Conservation (phyloP, 1,140 invertebrate species). For the Drosophila albomicans region DNA sequence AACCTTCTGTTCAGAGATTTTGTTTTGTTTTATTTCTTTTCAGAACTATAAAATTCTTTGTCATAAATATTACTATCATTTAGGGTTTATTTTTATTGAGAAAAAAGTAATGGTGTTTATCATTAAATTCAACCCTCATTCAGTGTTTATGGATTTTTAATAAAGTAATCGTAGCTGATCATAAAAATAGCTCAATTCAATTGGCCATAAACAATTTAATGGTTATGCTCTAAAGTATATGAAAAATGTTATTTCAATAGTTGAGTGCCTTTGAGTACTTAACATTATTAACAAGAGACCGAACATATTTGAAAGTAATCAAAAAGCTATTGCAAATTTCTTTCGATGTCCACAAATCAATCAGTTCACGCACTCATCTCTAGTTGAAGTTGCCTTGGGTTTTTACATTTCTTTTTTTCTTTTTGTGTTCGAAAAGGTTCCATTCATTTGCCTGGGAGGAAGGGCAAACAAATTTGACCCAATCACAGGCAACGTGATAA, state of each 20-base stretch:
- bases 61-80: background rate
- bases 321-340: slow-evolving; percentile 8
- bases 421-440: slow-evolving; percentile 3
- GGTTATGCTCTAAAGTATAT: background rate
- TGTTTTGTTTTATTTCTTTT: slow-evolving; percentile 1
- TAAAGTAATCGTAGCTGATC: too few species aligned
- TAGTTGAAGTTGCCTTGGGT: background rate
- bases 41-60: background rate
- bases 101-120: too few species aligned
- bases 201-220: background rate
- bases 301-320: slow-evolving; percentile 11
- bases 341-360: slow-evolving; percentile 22
- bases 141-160: too few species aligned
- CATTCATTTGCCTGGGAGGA: background rate
- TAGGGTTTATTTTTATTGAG: too few species aligned
- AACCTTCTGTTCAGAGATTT: background rate
- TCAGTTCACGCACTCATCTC: slow-evolving; percentile 34
- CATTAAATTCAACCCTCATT: too few species aligned
- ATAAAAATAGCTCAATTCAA: background rate
- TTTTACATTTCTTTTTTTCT: background rate
- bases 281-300: background rate
- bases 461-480: slow-evolving; percentile 40
- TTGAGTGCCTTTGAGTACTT: background rate
- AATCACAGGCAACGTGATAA: slow-evolving; percentile 67
- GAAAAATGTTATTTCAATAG: background rate